Percentiles rank a stretch among this genome's conserved stretches.
Evolutionary conservation across 2,797 vertebrate genomes (phyloP).

Genomic region (Sparidentex hasta): DNA sequence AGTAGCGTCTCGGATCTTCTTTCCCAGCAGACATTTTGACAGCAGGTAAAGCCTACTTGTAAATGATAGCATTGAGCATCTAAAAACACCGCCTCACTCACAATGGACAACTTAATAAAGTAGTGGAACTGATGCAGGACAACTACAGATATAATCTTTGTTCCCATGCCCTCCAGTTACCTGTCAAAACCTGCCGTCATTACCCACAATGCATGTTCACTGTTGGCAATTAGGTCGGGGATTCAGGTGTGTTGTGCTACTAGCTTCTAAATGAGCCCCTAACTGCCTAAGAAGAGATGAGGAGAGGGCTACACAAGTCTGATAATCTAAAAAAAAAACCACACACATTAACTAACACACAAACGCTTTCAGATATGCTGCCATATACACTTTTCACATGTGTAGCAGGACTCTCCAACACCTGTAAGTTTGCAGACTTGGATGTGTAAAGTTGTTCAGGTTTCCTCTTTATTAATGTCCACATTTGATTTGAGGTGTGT

Average conservation of each 20-base stretch:
- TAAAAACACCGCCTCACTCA: neutral
- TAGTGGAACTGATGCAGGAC: neutral
- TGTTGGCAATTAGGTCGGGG: neutral
- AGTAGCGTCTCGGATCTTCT: neutral
- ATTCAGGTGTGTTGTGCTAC: neutral
- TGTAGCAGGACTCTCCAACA: neutral
- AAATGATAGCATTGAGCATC: neutral
- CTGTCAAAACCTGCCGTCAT: neutral
- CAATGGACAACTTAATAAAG: too few species aligned
- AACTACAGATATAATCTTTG: neutral
- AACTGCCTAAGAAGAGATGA: too few species aligned
- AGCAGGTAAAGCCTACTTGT: neutral
- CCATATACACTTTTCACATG: neutral
- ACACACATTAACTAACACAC: too few species aligned
- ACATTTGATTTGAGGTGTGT: neutral
- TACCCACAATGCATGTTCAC: neutral
- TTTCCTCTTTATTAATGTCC: neutral
- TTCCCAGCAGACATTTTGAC: neutral
- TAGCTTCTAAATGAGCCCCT: neutral
- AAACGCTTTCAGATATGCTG: neutral
- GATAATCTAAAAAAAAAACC: too few species aligned
- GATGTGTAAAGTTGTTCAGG: too few species aligned
- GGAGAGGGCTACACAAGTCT: too few species aligned
- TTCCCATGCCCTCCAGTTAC: neutral
- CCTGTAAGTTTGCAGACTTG: neutral